Evolutionary conservation across 2,797 vertebrate genomes (phyloP), one percentile per base, ranked within the genome.

Genomic region (Pangasius macronema): DNA sequence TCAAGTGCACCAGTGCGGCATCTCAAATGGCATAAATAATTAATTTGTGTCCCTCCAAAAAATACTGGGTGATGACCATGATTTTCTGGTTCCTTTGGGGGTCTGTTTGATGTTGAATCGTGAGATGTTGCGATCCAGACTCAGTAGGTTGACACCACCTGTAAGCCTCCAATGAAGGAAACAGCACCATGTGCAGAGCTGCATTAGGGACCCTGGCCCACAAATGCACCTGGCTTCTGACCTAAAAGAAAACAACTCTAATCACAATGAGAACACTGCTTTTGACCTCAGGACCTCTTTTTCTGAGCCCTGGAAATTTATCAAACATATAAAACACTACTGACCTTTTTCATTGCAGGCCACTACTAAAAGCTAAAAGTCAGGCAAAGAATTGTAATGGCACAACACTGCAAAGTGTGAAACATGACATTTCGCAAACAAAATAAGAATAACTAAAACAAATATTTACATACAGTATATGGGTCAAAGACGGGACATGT

Each of bases 1-100:
- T 57, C 73, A 82, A n/a, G 77, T 86, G 90, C 92, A 94, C 92
- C 93, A 91, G 90, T 92, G 90, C 90, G 90, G 85, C 8, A 82
- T 65, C 84, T 61, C 49, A 88, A 70, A 75, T 68, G 88, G 61
- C 87, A 86, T 87, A 72, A 88, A 87, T 86, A 89, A 67, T 53
- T 79, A 24, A 87, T 57, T 83, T 73, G 24, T 73, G 39, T 42
- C 24, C 36, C 39, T 59, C 91, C 88, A 91, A 93, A 93, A 91
- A 85, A 86, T 88, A 49, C 59, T 24, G 24, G 3, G 39, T 46
- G 42, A 73, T 73, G 18, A 9, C 5, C 10, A 49, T 77, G 18
- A 57, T 36, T 55, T 55, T 57, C n/a, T 22, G 1, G 76, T 36
- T 79, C 18, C 51, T 36, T 76, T 51, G 13, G 42, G 13, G 68